A percentile compares a stretch with the other conserved stretches of the same genome.
phyloP scores from a whole-genome alignment of 2,888 invertebrate genomes.

The Neuroscelio doddi region DNA sequence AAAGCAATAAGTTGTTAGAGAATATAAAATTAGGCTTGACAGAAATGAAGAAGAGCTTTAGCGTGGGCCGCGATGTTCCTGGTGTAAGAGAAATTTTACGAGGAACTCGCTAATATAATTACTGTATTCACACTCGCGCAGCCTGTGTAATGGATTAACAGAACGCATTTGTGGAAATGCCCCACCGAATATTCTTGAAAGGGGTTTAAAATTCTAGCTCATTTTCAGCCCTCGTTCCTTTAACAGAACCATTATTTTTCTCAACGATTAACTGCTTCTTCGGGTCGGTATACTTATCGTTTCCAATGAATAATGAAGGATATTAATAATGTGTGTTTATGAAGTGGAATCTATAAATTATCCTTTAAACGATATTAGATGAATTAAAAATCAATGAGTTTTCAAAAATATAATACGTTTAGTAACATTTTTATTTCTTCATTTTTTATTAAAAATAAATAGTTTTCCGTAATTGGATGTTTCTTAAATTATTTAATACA shows the following conservation, averaged over 20 bases:
- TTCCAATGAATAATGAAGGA: background rate
- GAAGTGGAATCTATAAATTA: no score
- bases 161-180: slow-evolving; percentile 49
- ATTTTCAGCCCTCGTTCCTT: slow-evolving; percentile 4
- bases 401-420: no score
- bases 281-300: background rate
- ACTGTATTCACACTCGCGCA: slow-evolving; percentile 61
- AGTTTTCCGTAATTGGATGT: no score
- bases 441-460: no score
- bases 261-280: slow-evolving; percentile 4
- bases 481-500: no score
- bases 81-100: slow-evolving; percentile 47
- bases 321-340: no score
- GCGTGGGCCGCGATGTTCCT: slow-evolving; percentile 24
- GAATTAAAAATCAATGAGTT: no score
- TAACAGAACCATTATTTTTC: background rate
- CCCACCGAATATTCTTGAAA: slow-evolving; percentile 6
- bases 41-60: slow-evolving; percentile 33
- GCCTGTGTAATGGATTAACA: slow-evolving; percentile 61
- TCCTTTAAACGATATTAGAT: no score
- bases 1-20: slow-evolving; percentile 43
- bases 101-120: slow-evolving; percentile 63
- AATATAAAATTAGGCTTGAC: slow-evolving; percentile 46
- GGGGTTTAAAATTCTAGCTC: slow-evolving; percentile 6
- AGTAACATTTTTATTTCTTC: no score